A percentile compares a stretch with the other conserved stretches of the same genome.
Conservation (phyloP, 2,888 invertebrate species). For the Meganola albula region DNA sequence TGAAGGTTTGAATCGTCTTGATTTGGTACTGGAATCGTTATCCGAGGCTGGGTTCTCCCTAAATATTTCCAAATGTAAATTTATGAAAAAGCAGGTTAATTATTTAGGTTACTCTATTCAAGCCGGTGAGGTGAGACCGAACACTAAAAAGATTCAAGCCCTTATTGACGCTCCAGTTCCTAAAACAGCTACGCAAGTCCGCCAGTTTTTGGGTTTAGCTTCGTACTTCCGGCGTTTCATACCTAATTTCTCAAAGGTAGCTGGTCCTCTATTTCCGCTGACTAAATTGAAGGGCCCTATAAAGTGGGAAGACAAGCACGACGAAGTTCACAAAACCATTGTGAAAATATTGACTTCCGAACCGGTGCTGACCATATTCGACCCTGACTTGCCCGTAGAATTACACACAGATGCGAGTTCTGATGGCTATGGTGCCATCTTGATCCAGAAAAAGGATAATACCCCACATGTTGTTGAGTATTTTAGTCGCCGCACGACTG, state of each 20-base stretch:
- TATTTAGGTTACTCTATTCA: not conserved
- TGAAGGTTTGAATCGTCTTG: not conserved
- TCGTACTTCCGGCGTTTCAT: not conserved
- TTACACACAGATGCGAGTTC: slow-evolving; percentile 27
- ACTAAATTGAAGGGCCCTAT: not conserved
- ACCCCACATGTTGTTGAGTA: slow-evolving; percentile 23
- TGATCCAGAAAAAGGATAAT: slow-evolving; percentile 20
- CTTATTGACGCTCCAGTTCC: not conserved
- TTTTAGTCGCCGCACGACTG: slow-evolving; percentile 24
- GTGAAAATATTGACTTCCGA: slow-evolving; percentile 13
- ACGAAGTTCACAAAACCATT: not conserved
- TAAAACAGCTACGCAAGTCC: not conserved
- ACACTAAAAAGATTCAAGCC: slow-evolving; percentile 1
- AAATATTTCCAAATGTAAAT: not conserved
- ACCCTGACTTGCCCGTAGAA: slow-evolving; percentile 18
- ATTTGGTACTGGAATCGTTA: not conserved
- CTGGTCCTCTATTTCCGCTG: not conserved
- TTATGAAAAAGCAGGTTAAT: not conserved
- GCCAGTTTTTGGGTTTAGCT: not conserved
- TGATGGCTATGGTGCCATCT: slow-evolving; percentile 24
- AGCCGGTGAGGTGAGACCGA: not conserved
- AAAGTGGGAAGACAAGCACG: not conserved
- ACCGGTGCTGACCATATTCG: slow-evolving; percentile 24
- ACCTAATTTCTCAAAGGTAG: not conserved
- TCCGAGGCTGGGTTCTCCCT: not conserved